phyloP scores from a whole-genome alignment of 1,140 invertebrate genomes.

The Drosophila hydei region DNA sequence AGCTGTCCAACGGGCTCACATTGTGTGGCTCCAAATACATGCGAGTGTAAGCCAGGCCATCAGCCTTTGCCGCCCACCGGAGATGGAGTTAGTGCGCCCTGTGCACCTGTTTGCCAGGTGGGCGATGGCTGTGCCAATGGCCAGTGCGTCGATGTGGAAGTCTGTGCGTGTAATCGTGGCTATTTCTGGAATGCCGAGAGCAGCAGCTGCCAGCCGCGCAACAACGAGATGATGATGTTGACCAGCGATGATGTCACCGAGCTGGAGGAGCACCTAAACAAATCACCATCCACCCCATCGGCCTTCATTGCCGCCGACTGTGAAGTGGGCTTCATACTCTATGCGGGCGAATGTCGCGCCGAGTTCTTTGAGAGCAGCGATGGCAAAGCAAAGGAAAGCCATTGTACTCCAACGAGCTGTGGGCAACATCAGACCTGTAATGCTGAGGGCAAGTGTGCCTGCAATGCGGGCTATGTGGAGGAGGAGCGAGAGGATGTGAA shows the following conservation, averaged over 20 bases:
- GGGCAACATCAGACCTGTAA: conserved; percentile 55
- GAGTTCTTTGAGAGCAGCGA: conserved; percentile 68
- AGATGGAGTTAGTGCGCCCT: conserved; percentile 58
- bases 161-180: conserved; percentile 52
- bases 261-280: conserved; percentile 6
- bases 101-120: conserved; percentile 52
- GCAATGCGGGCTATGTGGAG: conserved; percentile 46
- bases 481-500: conserved; percentile 5
- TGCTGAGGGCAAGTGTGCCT: conserved; percentile 40
- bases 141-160: conserved; percentile 54
- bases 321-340: conserved; percentile 45
- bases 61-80: conserved; percentile 32
- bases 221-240: conserved; percentile 7
- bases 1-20: conserved; percentile 47
- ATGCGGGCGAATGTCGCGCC: conserved; percentile 60
- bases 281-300: not conserved
- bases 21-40: conserved; percentile 64
- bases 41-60: conserved; percentile 58
- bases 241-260: conserved; percentile 23
- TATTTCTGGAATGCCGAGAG: conserved; percentile 46
- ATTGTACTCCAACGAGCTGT: conserved; percentile 49
- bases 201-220: conserved; percentile 27
- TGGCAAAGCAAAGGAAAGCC: conserved; percentile 7
- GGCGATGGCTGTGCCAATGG: conserved; percentile 59
- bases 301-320: conserved; percentile 27